Base-by-base conservation (phyloP, 2,888 invertebrate genomes). In the Lucinisca nassula region DNA sequence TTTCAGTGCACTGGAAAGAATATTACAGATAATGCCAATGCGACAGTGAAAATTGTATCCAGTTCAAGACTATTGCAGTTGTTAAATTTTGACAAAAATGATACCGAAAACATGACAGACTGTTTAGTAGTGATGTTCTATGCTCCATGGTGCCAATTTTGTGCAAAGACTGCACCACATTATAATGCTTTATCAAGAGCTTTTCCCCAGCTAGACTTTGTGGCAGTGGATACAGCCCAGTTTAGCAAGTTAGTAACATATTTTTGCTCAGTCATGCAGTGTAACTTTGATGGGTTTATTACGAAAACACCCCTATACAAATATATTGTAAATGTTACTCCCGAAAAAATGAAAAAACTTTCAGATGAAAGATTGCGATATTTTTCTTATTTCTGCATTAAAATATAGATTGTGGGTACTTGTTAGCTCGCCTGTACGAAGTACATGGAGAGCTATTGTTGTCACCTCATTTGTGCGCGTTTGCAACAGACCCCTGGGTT, bases 221-320 rank as follows among this genome's bases (percentile, higher is more conserved):
- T 98, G 14, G 99, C 96, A 1, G 97, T 99, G 27, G 99, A 99
- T 97, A 98, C 99, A 0, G 96, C 98, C 98, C 95, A 98, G 98
- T 97, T 98, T 97, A 95, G 95, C 94, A 95, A 95, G 96, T 95
- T 90, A 94, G 95, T 93, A 83, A n/a, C n/a, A n/a, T n/a, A n/a
- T n/a, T n/a, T n/a, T n/a, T n/a, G n/a, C n/a, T n/a, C n/a, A n/a
- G n/a, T n/a, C n/a, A n/a, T n/a, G n/a, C n/a, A n/a, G n/a, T n/a
- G n/a, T n/a, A n/a, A n/a, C n/a, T n/a, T n/a, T n/a, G n/a, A n/a
- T n/a, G n/a, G n/a, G n/a, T n/a, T n/a, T n/a, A n/a, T n/a, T n/a
- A n/a, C n/a, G n/a, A n/a, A n/a, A n/a, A n/a, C n/a, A n/a, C n/a
- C n/a, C n/a, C n/a, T n/a, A n/a, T n/a, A n/a, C n/a, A n/a, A n/a